Base-by-base conservation (phyloP, 2,113 vertebrate species). In the Piprites chloris region DNA sequence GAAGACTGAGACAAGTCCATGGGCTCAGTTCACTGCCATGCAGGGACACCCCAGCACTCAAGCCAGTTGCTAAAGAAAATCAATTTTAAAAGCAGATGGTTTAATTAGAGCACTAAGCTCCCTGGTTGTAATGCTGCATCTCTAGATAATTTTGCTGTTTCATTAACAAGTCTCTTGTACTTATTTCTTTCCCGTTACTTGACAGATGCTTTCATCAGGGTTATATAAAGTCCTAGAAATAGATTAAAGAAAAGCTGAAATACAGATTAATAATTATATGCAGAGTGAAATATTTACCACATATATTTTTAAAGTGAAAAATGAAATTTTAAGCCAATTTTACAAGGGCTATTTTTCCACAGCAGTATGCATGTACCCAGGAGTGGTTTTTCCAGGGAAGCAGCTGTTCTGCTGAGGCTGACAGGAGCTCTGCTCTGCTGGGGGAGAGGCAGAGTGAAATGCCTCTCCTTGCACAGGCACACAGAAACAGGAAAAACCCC, bases 201-300 rank as follows among this genome's bases (percentile, higher is more conserved):
- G 94, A 85, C 88, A 94, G 85, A 93, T 90, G 92, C 90, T 96
- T 95, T 90, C 71, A 93, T 82, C 62, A 53, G 11, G 47, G 47
- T 94, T 90, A 76, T 46, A 80, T 66, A 83, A 90, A 93, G 68
- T 56, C 41, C 41, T 94, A 83, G 88, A 82, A 95, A 85, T 75
- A 94, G 52, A 67, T 84, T 37, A 87, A 87, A 93, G 85, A 65
- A 65, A 76, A 87, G 32, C 46, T 77, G 74, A 78, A 69, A 39
- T 53, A 75, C 17, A 53, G 41, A 30, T 69, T 55, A 69, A 30
- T 52, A 75, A 47, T 49, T 37, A 65, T 47, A 85, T 15, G 63
- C 44, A 65, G 74, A 85, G 37, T 4, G 8, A 85, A 85, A 41
- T 79, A 82, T 35, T 85, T 88, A 30, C 41, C 11, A 14, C 13